phyloP scores from a whole-genome alignment of 1,140 invertebrate species.

The Diachasmimorpha longicaudata region DNA sequence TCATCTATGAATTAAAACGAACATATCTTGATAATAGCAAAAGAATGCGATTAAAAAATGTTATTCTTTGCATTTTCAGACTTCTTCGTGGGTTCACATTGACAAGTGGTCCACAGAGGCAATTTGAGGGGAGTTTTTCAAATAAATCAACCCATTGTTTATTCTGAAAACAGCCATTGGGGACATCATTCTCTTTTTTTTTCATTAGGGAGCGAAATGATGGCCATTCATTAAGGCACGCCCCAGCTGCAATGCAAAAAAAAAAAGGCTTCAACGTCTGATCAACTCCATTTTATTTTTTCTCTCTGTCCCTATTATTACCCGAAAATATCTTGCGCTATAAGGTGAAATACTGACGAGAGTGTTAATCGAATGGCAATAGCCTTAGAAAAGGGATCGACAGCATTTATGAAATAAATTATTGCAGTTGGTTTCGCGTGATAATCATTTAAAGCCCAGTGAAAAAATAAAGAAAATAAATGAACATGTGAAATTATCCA shows the following conservation, averaged over 20 bases:
- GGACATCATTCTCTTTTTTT: constrained; percentile 34
- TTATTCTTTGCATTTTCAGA: background rate
- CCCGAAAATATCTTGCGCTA: background rate
- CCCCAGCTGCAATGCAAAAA: constrained; percentile 40
- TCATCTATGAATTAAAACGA: no score
- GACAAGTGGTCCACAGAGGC: constrained; percentile 52
- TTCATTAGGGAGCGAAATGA: background rate
- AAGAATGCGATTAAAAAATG: no score
- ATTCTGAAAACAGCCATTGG: constrained; percentile 52
- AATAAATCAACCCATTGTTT: constrained; percentile 58
- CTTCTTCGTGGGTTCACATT: constrained; percentile 2
- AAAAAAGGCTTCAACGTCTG: background rate
- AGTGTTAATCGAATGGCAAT: constrained; percentile 18
- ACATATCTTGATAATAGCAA: no score
- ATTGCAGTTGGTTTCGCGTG: constrained; percentile 41
- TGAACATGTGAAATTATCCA: no score
- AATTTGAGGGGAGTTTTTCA: constrained; percentile 46
- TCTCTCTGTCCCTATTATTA: background rate
- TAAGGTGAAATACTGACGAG: background rate
- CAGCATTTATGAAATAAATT: constrained; percentile 36
- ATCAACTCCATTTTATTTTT: background rate
- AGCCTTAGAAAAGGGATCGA: constrained; percentile 13
- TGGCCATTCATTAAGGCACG: constrained; percentile 18
- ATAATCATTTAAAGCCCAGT: background rate
- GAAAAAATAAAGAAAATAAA: background rate